phyloP scores from a whole-genome alignment of 2,113 vertebrate species.

The Rafetus swinhoei region DNA sequence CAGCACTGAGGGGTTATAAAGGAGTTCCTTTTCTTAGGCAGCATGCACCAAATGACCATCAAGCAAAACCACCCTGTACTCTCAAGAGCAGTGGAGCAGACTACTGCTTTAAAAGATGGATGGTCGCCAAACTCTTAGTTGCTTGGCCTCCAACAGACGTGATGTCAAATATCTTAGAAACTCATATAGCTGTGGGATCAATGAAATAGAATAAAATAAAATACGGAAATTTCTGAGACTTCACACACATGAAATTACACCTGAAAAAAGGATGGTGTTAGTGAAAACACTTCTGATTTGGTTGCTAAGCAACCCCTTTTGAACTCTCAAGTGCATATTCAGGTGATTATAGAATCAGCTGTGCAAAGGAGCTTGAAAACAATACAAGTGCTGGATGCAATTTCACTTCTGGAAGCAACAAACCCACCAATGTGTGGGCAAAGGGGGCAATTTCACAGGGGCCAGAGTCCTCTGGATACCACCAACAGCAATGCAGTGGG shows the following conservation, averaged over 20 bases:
- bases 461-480: no score
- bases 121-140: not conserved
- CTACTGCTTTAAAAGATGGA: not conserved
- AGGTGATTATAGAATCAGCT: slow-evolving; percentile 14
- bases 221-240: not conserved
- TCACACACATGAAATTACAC: not conserved
- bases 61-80: not conserved
- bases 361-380: not conserved
- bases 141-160: not conserved
- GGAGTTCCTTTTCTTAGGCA: not conserved
- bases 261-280: not conserved
- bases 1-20: not conserved
- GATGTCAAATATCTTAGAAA: not conserved
- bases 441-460: no score
- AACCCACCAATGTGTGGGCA: no score
- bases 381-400: not conserved
- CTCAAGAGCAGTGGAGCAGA: not conserved
- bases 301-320: slow-evolving; percentile 64
- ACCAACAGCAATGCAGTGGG: no score
- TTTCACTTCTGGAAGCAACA: rapidly evolving
- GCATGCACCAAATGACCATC: not conserved
- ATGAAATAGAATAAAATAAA: not conserved
- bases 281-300: not conserved
- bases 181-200: not conserved
- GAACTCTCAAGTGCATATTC: slow-evolving; percentile 39